Percentiles rank a stretch among this genome's conserved stretches.
These are phyloP conservation scores for Meriones psammophilus DNA, from an alignment of 2,797 vertebrate species.

Conservation along the genomic window DNA sequence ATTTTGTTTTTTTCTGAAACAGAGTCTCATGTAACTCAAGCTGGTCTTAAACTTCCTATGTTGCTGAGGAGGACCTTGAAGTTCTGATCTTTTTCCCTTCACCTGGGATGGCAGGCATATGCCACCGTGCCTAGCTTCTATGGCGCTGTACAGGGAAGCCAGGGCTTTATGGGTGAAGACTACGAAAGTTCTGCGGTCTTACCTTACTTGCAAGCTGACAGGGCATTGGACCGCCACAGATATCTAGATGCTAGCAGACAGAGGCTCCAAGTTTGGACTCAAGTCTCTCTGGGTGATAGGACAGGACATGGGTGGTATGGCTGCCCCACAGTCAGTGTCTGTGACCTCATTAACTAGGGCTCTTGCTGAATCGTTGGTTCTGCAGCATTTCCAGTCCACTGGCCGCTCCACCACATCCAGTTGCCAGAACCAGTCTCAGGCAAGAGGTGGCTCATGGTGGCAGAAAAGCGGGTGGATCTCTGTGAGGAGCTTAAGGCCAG, in stretches of 20 bases:
- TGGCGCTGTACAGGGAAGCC: no score
- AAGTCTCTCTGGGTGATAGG: background rate
- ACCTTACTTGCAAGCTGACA: background rate
- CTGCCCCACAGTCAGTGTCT: background rate
- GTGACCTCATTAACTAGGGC: background rate
- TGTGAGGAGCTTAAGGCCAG: background rate
- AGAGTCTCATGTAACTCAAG: no score
- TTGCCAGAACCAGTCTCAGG: conserved; percentile 27
- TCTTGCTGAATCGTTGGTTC: background rate
- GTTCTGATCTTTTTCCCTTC: no score
- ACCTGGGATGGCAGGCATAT: no score
- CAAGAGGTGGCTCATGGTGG: background rate
- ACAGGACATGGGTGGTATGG: background rate
- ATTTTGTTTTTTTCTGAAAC: no score
- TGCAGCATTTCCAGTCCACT: background rate
- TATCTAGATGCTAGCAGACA: background rate
- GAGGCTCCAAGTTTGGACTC: background rate
- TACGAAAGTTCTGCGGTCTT: background rate
- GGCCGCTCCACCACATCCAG: background rate
- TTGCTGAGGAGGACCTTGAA: no score
- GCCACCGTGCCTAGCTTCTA: no score
- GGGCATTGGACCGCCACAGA: background rate
- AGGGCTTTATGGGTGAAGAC: no score
- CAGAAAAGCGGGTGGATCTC: no score
- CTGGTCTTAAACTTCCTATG: no score